A percentile compares a stretch with the other conserved stretches of the same genome.
These are phyloP conservation scores for Hypena proboscidalis DNA, from an alignment of 2,888 invertebrate species.

Conservation along the genomic window DNA sequence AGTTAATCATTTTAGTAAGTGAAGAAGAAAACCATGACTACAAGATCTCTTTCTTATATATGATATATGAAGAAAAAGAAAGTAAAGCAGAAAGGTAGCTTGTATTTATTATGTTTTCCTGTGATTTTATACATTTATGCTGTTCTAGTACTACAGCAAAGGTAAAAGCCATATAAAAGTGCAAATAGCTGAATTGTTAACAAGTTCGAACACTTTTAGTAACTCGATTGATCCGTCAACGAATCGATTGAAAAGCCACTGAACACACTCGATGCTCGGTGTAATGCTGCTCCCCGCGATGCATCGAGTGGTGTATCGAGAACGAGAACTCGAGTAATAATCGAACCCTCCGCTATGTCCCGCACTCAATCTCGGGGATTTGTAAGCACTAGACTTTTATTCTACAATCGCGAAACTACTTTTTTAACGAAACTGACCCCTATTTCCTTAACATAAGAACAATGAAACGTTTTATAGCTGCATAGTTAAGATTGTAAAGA, in stretches of 20 bases:
- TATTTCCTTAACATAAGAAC: constrained; percentile 39
- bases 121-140: too few relatives aligned
- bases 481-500: constrained; percentile 39
- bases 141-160: too few relatives aligned
- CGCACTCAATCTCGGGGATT: constrained; percentile 77
- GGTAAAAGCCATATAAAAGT: constrained; percentile 6
- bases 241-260: constrained; percentile 59
- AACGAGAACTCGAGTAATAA: constrained; percentile 73
- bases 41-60: too few relatives aligned
- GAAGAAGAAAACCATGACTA: too few relatives aligned
- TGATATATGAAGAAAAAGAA: too few relatives aligned
- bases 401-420: constrained; percentile 29
- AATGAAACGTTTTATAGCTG: constrained; percentile 4
- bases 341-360: constrained; percentile 73
- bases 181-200: constrained; percentile 24
- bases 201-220: constrained; percentile 30
- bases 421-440: constrained; percentile 47
- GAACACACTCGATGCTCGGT: constrained; percentile 51
- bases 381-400: constrained; percentile 55
- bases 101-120: too few relatives aligned
- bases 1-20: too few relatives aligned
- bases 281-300: constrained; percentile 71
- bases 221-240: constrained; percentile 56
- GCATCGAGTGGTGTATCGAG: constrained; percentile 78
- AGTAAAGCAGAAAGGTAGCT: too few relatives aligned